Conservation (phyloP, 2,113 vertebrate genomes). For the Panurus biarmicus region DNA sequence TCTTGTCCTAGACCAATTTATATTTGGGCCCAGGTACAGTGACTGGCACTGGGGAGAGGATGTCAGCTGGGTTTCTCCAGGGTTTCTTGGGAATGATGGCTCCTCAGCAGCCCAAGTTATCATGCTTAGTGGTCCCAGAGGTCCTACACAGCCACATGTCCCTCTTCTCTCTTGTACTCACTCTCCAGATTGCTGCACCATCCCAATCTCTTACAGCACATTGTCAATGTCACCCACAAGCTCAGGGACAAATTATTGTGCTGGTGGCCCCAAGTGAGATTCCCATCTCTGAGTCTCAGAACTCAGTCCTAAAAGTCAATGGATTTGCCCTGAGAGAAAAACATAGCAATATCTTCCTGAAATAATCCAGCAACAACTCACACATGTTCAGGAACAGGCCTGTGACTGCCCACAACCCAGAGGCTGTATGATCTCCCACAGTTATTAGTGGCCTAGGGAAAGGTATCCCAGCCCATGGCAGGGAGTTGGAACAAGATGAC, state of each 20-base stretch:
- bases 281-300: neutral
- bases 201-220: accelerated
- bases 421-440: neutral
- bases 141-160: neutral
- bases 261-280: neutral
- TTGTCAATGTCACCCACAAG: neutral
- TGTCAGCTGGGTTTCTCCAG: neutral
- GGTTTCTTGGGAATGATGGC: neutral
- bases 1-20: neutral
- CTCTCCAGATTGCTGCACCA: neutral
- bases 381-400: neutral
- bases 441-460: neutral
- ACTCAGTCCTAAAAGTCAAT: neutral
- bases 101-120: neutral
- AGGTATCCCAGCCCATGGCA: neutral
- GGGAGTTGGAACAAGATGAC: neutral
- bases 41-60: accelerated
- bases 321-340: neutral
- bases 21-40: neutral
- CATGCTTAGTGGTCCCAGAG: neutral
- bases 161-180: neutral
- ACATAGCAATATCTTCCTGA: neutral
- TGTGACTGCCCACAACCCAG: neutral
- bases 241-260: neutral
- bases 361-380: neutral